Base-by-base conservation (phyloP, 2,113 vertebrate genomes). In the Rattus norvegicus region DNA sequence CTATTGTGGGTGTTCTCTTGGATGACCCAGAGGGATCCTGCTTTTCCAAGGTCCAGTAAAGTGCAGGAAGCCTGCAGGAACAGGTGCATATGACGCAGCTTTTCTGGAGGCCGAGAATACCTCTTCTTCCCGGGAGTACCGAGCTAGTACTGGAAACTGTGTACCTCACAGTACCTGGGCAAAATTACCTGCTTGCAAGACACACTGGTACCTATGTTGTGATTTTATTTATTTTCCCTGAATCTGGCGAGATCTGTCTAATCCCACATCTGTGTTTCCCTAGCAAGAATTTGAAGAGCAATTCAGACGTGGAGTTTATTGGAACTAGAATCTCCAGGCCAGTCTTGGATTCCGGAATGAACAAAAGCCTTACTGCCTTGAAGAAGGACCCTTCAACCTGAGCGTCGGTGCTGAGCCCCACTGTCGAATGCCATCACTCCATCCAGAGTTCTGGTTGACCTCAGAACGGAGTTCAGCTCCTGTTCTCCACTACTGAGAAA, bases 21-120 rank as follows among this genome's bases (percentile, higher is more conserved):
- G 19, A 28, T 49, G 47, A 84, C 39, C 19, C 63, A 49, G 63
- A 20, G 84, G 24, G 26, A 43, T 43, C 14, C 4, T 17, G 20
- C 36, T 72, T 30, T 86, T 73, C 47, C 36, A 36, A 69, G 26
- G 6, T 12, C 59, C 0, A 6, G 56, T 47, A 2, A 86, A 85
- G 30, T 9, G 4, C 24, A 65, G 61, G 39, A 26, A 30, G 16
- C 26, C 63, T 26, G 11, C 30, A 6, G 59, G 12, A 28, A 24
- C 52, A 1, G 0, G 0, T 0, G 1, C 2, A 2, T 9, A 11
- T 24, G 28, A 11, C 28, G 16, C 7, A 16, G 1, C 6, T 0
- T 2, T 1, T 4, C 17, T 54, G 14, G 2, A 20, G 36, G 33
- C 12, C 2, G 3, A 43, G 17, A 22, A 7, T 1, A 0, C 5